Evolutionary conservation across 2,888 invertebrate genomes (phyloP).

Genomic region (Deilephila elpenor): DNA sequence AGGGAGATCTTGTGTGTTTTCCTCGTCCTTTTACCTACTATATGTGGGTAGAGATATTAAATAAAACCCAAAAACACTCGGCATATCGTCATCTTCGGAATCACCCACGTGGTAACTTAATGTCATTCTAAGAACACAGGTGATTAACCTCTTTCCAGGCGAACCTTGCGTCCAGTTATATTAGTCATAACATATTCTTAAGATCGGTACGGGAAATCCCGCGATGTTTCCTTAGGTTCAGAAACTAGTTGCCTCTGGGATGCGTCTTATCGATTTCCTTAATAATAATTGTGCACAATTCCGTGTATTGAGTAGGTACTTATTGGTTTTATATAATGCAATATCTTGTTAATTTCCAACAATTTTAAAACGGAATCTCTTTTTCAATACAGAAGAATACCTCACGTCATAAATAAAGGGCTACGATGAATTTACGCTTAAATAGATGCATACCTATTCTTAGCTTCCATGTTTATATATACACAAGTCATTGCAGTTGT

Average conservation of each 20-base stretch:
- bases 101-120: neutral
- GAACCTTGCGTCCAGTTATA: neutral
- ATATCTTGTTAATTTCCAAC: neutral
- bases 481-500: no score
- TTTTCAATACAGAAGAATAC: no score
- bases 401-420: no score
- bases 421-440: neutral
- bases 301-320: neutral
- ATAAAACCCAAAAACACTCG: neutral
- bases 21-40: neutral
- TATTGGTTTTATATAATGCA: neutral
- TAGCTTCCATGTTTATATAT: no score
- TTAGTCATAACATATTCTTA: neutral
- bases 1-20: neutral
- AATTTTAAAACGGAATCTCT: no score
- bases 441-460: neutral
- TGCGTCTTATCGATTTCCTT: neutral
- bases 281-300: neutral
- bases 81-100: conserved; percentile 10
- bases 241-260: neutral
- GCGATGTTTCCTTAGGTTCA: neutral
- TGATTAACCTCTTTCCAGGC: conserved; percentile 20
- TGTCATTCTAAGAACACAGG: conserved; percentile 16
- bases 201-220: conserved; percentile 10
- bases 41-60: neutral